phyloP scores from a whole-genome alignment of 1,140 invertebrate species.

The Pararge aegeria region DNA sequence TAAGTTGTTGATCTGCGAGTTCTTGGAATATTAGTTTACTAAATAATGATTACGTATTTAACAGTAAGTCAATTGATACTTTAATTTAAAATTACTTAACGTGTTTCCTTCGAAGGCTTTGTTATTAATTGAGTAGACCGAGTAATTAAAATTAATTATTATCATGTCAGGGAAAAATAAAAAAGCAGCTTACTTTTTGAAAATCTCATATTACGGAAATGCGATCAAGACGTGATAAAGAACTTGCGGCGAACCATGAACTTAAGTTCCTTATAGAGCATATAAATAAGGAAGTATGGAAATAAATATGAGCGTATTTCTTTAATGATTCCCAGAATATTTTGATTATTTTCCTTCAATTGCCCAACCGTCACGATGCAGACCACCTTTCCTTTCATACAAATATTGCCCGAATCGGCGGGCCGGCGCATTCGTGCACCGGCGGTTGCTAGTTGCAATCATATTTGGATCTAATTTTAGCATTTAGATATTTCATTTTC shows the following conservation, averaged over 20 bases:
- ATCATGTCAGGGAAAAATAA: neutral
- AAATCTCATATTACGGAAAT: neutral
- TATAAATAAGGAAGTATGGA: constrained; percentile 8
- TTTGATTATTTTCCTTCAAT: constrained; percentile 35
- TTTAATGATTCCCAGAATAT: constrained; percentile 13
- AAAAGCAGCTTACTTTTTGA: neutral
- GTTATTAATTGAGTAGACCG: too few relatives aligned
- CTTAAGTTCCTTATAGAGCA: neutral
- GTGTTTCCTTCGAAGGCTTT: too few relatives aligned
- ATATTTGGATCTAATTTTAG: constrained; percentile 13
- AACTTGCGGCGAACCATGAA: neutral
- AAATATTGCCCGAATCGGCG: constrained; percentile 55
- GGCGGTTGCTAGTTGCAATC: constrained; percentile 31
- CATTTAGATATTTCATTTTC: constrained; percentile 6
- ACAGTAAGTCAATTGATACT: too few relatives aligned
- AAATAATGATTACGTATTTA: too few relatives aligned
- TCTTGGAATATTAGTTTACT: too few relatives aligned
- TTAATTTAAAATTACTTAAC: too few relatives aligned
- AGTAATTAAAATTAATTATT: too few relatives aligned
- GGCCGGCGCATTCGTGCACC: constrained; percentile 46
- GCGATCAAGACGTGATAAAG: neutral
- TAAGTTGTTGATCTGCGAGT: too few relatives aligned
- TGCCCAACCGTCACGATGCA: constrained; percentile 37
- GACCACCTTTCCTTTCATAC: constrained; percentile 47
- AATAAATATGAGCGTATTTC: constrained; percentile 2